These are phyloP conservation scores for Cylindroiulus punctatus DNA, from an alignment of 2,888 invertebrate species.

Conservation along the genomic window DNA sequence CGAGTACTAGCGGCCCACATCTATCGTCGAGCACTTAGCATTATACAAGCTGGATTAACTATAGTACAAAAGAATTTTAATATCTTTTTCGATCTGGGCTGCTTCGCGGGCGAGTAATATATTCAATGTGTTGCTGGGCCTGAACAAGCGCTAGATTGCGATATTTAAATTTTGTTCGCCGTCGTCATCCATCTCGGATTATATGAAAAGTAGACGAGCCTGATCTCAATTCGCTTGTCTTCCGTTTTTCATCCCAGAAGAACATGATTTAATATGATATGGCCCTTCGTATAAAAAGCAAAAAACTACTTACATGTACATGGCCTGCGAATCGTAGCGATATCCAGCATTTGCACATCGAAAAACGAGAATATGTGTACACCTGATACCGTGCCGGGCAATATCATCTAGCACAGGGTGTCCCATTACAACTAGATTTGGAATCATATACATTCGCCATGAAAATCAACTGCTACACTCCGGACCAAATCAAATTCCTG, in stretches of 20 bases:
- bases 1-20: too few species aligned
- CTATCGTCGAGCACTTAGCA: too few species aligned
- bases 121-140: neutral
- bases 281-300: neutral
- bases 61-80: neutral
- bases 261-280: constrained; percentile 16
- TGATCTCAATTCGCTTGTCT: neutral
- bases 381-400: neutral
- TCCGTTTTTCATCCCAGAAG: neutral
- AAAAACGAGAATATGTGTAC: neutral
- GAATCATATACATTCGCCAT: neutral
- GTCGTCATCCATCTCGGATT: neutral
- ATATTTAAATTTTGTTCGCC: neutral
- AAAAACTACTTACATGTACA: neutral
- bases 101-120: neutral
- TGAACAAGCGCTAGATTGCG: neutral
- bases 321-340: neutral
- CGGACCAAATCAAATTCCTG: neutral
- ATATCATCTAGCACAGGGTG: neutral
- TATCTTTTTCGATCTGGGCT: neutral
- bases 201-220: neutral
- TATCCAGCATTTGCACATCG: neutral
- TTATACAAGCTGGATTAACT: too few species aligned
- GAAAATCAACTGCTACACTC: constrained; percentile 5
- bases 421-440: neutral